Conservation (phyloP, 2,888 invertebrate genomes). For the Byasa hedistus region DNA sequence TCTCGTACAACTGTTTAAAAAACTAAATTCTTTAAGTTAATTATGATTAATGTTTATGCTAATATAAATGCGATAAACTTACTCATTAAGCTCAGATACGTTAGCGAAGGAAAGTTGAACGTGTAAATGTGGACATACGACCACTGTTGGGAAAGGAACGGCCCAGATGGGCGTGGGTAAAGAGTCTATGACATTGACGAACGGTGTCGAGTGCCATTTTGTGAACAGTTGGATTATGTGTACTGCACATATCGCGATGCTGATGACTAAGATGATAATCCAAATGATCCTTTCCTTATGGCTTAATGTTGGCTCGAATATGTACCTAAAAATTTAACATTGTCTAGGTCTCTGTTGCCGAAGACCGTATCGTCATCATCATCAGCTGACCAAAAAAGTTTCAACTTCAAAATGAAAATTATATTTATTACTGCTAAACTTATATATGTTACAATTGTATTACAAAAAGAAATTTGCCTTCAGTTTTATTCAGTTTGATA, state of each 20-base stretch:
- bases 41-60: no score
- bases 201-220: constrained; percentile 69
- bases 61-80: constrained; percentile 35
- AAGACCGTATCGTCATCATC: no score
- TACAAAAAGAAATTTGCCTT: no score
- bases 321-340: constrained; percentile 51
- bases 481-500: no score
- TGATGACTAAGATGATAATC: constrained; percentile 63
- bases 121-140: constrained; percentile 69
- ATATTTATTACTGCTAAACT: no score
- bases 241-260: constrained; percentile 62
- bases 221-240: constrained; percentile 64
- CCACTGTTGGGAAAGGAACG: constrained; percentile 71
- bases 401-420: no score
- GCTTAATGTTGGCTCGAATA: constrained; percentile 68
- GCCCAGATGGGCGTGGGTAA: constrained; percentile 72
- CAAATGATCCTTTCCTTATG: constrained; percentile 61
- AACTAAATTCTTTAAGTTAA: no score
- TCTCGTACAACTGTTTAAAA: no score
- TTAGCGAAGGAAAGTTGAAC: constrained; percentile 61
- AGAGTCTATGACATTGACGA: constrained; percentile 73
- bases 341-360: no score
- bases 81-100: constrained; percentile 58
- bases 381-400: not conserved
- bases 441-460: no score